These are phyloP conservation scores for Aspiorhynchus laticeps DNA, from an alignment of 2,113 vertebrate genomes.

Conservation along the genomic window DNA sequence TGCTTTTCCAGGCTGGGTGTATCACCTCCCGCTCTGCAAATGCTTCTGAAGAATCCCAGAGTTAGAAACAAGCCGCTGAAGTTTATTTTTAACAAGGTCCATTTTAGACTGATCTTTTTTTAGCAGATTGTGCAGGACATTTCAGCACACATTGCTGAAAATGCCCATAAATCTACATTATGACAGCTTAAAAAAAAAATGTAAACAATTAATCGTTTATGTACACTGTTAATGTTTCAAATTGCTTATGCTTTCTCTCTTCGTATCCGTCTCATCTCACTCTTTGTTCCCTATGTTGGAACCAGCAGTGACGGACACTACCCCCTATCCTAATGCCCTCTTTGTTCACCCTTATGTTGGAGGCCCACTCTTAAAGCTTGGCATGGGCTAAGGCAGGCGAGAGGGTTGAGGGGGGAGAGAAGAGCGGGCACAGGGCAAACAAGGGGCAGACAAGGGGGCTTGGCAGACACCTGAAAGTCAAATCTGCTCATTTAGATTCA, in stretches of 20 bases:
- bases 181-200: neutral
- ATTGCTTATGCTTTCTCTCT: neutral
- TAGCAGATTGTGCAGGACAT: neutral
- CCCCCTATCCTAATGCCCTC: conserved; percentile 61
- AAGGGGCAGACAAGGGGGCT: conserved; percentile 72
- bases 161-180: neutral
- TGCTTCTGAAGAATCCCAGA: neutral
- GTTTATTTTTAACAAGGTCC: conserved; percentile 17
- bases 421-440: conserved; percentile 37
- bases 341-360: conserved; percentile 67
- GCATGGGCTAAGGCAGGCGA: conserved; percentile 54
- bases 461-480: conserved; percentile 79
- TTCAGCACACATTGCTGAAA: neutral
- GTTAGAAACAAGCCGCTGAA: neutral
- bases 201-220: neutral
- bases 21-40: neutral
- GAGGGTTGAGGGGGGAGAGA: conserved; percentile 35
- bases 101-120: conserved; percentile 13
- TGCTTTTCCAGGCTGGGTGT: neutral
- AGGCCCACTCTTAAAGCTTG: conserved; percentile 66
- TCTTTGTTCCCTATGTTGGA: conserved; percentile 51
- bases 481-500: conserved; percentile 85
- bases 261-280: neutral
- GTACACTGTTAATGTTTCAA: neutral
- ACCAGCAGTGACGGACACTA: conserved; percentile 63